phyloP scores from a whole-genome alignment of 2,797 vertebrate species.

The Denticeps clupeoides region DNA sequence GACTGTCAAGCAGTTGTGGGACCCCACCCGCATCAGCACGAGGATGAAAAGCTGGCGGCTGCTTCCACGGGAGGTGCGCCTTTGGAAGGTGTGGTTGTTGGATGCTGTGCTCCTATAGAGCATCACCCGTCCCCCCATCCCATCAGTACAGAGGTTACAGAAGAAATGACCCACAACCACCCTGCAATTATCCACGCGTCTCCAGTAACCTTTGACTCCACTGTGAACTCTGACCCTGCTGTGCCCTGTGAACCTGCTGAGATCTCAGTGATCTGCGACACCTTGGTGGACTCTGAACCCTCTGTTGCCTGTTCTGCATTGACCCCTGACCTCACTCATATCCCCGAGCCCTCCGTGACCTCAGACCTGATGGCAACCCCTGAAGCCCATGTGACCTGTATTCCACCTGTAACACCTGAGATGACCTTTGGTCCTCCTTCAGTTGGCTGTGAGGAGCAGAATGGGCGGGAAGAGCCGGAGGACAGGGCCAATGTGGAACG shows the following conservation, averaged over 20 bases:
- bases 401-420: no score
- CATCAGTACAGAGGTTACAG: not conserved
- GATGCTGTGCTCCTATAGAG: not conserved
- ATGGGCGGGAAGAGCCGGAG: slow-evolving; percentile 19
- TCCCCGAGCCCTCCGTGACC: no score
- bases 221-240: not conserved
- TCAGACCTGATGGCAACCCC: no score
- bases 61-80: slow-evolving; percentile 23
- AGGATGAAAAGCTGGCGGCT: slow-evolving; percentile 40
- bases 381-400: no score
- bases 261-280: slow-evolving; percentile 7
- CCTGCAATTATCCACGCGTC: not conserved
- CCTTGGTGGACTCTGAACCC: slow-evolving; percentile 50
- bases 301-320: no score
- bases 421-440: no score
- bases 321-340: no score
- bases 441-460: slow-evolving; percentile 33
- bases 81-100: slow-evolving; percentile 29
- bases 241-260: not conserved
- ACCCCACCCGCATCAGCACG: slow-evolving; percentile 40
- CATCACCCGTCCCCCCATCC: not conserved
- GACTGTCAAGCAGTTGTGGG: slow-evolving; percentile 50
- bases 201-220: not conserved
- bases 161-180: not conserved
- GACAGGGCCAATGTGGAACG: no score